phyloP scores from a whole-genome alignment of 2,113 vertebrate species.

The Numida meleagris region DNA sequence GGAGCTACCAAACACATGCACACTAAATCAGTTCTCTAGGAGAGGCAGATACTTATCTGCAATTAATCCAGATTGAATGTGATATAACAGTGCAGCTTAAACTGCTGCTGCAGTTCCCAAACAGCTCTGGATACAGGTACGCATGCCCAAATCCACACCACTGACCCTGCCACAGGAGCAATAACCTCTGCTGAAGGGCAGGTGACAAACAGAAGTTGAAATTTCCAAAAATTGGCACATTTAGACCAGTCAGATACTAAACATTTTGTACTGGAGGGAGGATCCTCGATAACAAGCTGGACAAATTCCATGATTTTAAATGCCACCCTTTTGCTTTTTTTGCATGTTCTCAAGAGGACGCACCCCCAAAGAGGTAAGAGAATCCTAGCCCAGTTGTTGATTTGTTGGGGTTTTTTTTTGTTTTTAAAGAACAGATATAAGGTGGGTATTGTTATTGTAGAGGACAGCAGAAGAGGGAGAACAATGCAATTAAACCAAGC shows the following conservation, averaged over 20 bases:
- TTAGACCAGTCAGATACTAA: not conserved
- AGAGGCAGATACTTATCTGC: not conserved
- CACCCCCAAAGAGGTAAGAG: not conserved
- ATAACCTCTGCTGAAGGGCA: not conserved
- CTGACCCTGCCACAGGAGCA: accelerated
- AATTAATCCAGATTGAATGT: not conserved
- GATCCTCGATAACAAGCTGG: not conserved
- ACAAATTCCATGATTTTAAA: not conserved
- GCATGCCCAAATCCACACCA: accelerated
- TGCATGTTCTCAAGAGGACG: not conserved
- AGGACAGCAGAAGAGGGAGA: not conserved
- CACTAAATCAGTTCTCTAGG: accelerated
- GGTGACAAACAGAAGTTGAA: not conserved
- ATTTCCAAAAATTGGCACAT: not conserved
- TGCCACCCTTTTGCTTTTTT: not conserved
- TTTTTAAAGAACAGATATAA: not conserved
- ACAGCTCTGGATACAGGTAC: accelerated
- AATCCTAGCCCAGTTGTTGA: not conserved
- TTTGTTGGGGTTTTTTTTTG: not conserved
- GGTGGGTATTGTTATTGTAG: not conserved
- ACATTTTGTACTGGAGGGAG: not conserved
- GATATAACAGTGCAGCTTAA: not conserved
- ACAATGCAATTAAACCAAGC: not conserved
- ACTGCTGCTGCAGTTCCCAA: not conserved
- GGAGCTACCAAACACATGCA: accelerated